Evolutionary conservation across 2,113 vertebrate species (phyloP).

Genomic region (Riparia riparia): DNA sequence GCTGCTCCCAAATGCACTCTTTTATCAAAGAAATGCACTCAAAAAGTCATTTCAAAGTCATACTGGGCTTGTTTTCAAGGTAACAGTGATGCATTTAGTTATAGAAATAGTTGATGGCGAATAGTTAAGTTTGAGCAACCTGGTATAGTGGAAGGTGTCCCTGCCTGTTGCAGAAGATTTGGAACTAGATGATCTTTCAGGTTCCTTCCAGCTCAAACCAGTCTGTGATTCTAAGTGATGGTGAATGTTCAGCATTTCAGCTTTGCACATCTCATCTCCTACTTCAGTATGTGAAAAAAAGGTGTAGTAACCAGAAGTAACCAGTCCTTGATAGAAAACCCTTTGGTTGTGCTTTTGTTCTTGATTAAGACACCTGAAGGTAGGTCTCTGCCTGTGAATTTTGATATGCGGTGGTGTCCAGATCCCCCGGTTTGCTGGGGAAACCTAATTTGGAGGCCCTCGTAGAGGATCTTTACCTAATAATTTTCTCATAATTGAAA

Average conservation of each 20-base stretch:
- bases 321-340: background rate
- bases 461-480: background rate
- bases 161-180: background rate
- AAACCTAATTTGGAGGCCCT: background rate
- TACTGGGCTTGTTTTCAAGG: background rate
- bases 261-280: background rate
- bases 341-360: background rate
- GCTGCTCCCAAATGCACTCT: background rate
- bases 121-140: background rate
- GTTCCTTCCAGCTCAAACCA: background rate
- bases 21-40: background rate
- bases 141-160: background rate
- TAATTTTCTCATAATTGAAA: background rate
- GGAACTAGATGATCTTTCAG: background rate
- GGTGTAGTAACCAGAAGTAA: background rate
- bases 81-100: background rate
- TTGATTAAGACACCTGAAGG: background rate
- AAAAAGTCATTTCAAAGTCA: constrained; percentile 39
- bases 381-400: background rate
- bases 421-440: background rate
- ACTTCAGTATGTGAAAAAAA: background rate
- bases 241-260: background rate
- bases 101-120: background rate
- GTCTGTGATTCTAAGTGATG: background rate
- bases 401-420: background rate